phyloP scores from a whole-genome alignment of 2,113 vertebrate species.

The Calypte anna region DNA sequence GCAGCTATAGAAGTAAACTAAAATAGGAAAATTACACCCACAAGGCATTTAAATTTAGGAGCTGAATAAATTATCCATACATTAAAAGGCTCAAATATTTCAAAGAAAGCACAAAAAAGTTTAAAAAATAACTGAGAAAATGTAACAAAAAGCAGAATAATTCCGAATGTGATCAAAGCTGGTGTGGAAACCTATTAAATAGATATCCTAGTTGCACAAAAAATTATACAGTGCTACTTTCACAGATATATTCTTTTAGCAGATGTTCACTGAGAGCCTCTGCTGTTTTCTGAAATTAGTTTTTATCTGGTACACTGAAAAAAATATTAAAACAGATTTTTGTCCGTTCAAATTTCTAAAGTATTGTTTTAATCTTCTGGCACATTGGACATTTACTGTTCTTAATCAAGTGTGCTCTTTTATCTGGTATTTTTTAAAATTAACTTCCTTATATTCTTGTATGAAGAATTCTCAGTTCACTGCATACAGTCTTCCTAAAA shows the following conservation, averaged over 20 bases:
- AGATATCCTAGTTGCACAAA: slow-evolving; percentile 57
- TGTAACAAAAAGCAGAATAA: slow-evolving; percentile 74
- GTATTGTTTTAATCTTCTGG: slow-evolving; percentile 14
- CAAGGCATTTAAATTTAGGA: slow-evolving; percentile 77
- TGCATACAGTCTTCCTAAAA: neutral
- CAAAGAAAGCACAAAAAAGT: slow-evolving; percentile 71
- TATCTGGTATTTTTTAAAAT: slow-evolving; percentile 8
- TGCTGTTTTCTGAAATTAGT: slow-evolving; percentile 58
- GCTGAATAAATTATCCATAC: slow-evolving; percentile 79
- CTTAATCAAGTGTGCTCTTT: slow-evolving; percentile 22
- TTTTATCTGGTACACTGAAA: slow-evolving; percentile 58
- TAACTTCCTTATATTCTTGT: neutral
- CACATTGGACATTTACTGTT: neutral
- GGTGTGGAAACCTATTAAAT: slow-evolving; percentile 68
- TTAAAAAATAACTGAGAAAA: slow-evolving; percentile 70
- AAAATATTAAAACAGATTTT: neutral
- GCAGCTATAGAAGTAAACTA: slow-evolving; percentile 74
- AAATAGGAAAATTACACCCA: slow-evolving; percentile 77
- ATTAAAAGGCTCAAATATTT: slow-evolving; percentile 78
- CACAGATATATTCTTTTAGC: slow-evolving; percentile 43
- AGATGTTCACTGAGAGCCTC: slow-evolving; percentile 18
- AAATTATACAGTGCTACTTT: slow-evolving; percentile 48
- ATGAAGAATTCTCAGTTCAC: neutral
- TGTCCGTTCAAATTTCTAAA: slow-evolving; percentile 49
- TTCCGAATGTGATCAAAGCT: slow-evolving; percentile 73